Base-by-base conservation (phyloP, 2,888 invertebrate genomes). In the Parnassius orleans region DNA sequence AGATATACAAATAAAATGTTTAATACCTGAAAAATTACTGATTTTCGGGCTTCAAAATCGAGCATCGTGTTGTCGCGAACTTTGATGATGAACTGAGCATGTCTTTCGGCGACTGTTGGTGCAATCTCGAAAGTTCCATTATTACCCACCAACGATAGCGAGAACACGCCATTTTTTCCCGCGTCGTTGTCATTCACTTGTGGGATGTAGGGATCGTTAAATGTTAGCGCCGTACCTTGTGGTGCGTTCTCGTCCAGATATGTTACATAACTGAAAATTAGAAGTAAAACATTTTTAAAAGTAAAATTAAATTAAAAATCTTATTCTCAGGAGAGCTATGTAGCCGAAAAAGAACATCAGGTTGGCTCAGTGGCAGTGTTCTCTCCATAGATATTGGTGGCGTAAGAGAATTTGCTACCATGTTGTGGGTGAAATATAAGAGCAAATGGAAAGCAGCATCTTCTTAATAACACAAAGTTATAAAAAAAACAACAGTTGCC, bases 61-160 rank as follows among this genome's bases (percentile, higher is more conserved):
- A 98, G 92, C 72, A 96, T 89, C 0, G 93, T 90, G 67, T 96
- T 95, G 80, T 98, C 96, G 65, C 96, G 94, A 41, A 98, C 97
- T 78, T 94, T 94, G 67, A 99, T 94, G 58, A 95, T 93, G 78
- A 98, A 98, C 71, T 94, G 95, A 2, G 95, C 94, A 66, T 94
- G 93, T 64, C 96, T 94, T 79, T 97, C 96, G 0, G 96, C 96
- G 1, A 96, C 96, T 44, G 94, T 94, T 0, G 98, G 98, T 9
- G 94, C 93, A 62, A 98, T 95, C 81, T 97, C 97, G 78, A 98
- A 98, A 3, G 97, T 97, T 46, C 95, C 96, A 80, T 97, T 97
- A 80, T 96, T 96, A 64, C 95, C 95, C 12, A 94, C 92, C 68
- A 98, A 84, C 47, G 94, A 93, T 43, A 98, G 87, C 0, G 96